Conservation (phyloP, 2,113 vertebrate genomes). For the Cheilinus undulatus region DNA sequence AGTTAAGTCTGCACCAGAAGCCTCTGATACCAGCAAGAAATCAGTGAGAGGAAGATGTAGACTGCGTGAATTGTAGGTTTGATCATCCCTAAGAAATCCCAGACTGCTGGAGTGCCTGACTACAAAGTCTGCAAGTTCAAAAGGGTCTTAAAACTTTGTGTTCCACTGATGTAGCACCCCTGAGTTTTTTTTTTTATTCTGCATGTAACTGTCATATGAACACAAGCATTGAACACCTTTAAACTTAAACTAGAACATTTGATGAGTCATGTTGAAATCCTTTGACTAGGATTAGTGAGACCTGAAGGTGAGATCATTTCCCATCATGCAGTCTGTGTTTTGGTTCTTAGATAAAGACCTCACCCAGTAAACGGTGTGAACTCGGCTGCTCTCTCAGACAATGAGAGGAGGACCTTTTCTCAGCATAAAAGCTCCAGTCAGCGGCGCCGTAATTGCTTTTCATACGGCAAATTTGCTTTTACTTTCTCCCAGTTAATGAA, state of each 20-base stretch:
- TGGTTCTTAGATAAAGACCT: conserved; percentile 58
- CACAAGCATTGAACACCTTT: conserved; percentile 8
- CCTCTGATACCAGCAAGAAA: too few relatives aligned
- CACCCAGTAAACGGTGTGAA: conserved; percentile 46
- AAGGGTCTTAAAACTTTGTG: too few relatives aligned
- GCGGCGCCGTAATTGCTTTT: conserved; percentile 97
- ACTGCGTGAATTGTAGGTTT: too few relatives aligned
- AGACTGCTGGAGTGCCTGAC: too few relatives aligned
- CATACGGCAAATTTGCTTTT: conserved; percentile 99
- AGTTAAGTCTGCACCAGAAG: too few relatives aligned
- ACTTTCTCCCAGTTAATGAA: conserved; percentile 96
- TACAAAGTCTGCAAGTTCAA: too few relatives aligned
- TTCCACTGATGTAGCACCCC: too few relatives aligned
- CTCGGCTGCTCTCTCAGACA: conserved; percentile 71
- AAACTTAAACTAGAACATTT: conserved; percentile 6
- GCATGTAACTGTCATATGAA: neutral
- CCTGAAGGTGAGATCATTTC: conserved; percentile 55
- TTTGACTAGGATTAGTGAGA: conserved; percentile 35
- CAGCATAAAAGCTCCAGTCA: conserved; percentile 90
- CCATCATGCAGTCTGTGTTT: conserved; percentile 43
- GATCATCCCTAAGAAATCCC: too few relatives aligned
- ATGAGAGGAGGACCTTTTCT: conserved; percentile 86
- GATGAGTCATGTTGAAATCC: conserved; percentile 20
- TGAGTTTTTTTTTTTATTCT: neutral
- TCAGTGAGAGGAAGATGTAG: too few relatives aligned